Conservation (phyloP, 2,888 invertebrate species). For the Xestia sexstrigata region DNA sequence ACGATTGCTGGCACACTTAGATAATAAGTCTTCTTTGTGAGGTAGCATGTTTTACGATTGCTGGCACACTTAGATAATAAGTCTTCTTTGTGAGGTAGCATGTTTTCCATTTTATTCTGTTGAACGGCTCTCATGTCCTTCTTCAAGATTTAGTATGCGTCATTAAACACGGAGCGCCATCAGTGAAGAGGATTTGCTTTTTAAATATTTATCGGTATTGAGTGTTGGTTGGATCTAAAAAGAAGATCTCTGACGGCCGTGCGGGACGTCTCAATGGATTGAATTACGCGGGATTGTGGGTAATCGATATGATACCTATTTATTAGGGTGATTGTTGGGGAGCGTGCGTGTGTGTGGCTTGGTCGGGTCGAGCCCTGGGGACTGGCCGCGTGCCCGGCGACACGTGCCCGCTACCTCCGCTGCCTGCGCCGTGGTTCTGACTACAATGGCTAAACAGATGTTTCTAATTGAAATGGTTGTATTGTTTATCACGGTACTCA, state of each 20-base stretch:
- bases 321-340: slow-evolving; percentile 57
- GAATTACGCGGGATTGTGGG: slow-evolving; percentile 58
- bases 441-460: slow-evolving; percentile 14
- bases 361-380: slow-evolving; percentile 44
- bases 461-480: background rate
- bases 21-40: slow-evolving; percentile 42
- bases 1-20: slow-evolving; percentile 59
- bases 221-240: slow-evolving; percentile 50
- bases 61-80: slow-evolving; percentile 57
- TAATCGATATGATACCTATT: slow-evolving; percentile 67
- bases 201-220: slow-evolving; percentile 60
- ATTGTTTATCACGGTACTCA: background rate
- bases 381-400: slow-evolving; percentile 48
- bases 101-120: slow-evolving; percentile 37
- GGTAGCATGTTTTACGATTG: slow-evolving; percentile 66
- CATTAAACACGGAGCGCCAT: slow-evolving; percentile 55
- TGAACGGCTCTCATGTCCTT: slow-evolving; percentile 34
- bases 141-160: slow-evolving; percentile 56
- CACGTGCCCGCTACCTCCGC: slow-evolving; percentile 44
- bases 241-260: slow-evolving; percentile 43
- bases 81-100: slow-evolving; percentile 23
- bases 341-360: slow-evolving; percentile 34
- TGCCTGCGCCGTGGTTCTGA: background rate
- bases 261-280: slow-evolving; percentile 59
- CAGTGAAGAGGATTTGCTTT: slow-evolving; percentile 58